A percentile compares a stretch with the other conserved stretches of the same genome.
These are phyloP conservation scores for Furcula furcula DNA, from an alignment of 2,888 invertebrate genomes.

Conservation along the genomic window DNA sequence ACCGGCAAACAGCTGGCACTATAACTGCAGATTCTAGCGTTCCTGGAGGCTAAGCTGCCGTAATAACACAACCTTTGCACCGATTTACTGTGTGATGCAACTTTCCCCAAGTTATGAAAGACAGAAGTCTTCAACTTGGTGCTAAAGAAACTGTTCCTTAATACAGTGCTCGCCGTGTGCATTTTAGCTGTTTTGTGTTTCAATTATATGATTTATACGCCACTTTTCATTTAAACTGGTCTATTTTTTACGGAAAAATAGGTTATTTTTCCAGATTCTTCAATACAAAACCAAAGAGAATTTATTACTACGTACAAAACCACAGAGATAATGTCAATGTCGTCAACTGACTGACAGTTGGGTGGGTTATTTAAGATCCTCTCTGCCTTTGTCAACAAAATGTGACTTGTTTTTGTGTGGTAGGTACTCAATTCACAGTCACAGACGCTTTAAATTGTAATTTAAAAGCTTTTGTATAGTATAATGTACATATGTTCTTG, in stretches of 20 bases:
- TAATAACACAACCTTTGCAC: slow-evolving; percentile 37
- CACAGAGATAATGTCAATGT: too few species aligned
- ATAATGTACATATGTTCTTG: too few species aligned
- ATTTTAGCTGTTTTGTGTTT: slow-evolving; percentile 37
- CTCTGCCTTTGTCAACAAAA: too few species aligned
- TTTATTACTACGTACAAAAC: too few species aligned
- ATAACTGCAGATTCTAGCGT: slow-evolving; percentile 43
- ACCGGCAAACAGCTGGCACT: slow-evolving; percentile 29
- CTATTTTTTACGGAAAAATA: slow-evolving; percentile 24
- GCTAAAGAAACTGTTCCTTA: slow-evolving; percentile 57
- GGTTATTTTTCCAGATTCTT: slow-evolving; percentile 75
- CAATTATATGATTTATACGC: slow-evolving; percentile 16
- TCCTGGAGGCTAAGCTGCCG: slow-evolving; percentile 25
- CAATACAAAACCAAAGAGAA: too few species aligned
- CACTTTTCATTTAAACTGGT: slow-evolving; percentile 45
- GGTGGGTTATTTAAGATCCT: too few species aligned
- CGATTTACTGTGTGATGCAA: slow-evolving; percentile 70
- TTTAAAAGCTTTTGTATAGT: too few species aligned
- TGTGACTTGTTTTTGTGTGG: too few species aligned
- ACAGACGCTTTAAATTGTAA: too few species aligned
- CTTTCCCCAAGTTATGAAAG: slow-evolving; percentile 60
- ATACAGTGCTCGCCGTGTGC: slow-evolving; percentile 63
- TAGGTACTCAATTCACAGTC: too few species aligned
- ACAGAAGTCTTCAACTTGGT: slow-evolving; percentile 55
- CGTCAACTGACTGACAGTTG: too few species aligned